phyloP scores from a whole-genome alignment of 2,113 vertebrate genomes.

The Mola mola region DNA sequence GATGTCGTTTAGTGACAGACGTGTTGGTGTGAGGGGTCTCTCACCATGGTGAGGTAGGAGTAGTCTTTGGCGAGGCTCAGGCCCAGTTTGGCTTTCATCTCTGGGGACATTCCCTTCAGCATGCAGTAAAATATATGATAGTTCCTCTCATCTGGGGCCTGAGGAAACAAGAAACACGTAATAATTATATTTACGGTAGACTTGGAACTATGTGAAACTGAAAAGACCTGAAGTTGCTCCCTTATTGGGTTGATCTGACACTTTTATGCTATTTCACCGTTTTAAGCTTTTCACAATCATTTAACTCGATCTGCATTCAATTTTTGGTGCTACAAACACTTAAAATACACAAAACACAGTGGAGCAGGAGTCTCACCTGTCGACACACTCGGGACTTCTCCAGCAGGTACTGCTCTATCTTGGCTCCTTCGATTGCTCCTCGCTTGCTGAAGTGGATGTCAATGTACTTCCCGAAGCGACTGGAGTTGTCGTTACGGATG shows the following conservation, averaged over 20 bases:
- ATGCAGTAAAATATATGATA: constrained; percentile 98
- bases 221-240: too few species aligned
- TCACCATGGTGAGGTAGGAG: constrained; percentile 94
- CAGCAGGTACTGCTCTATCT: constrained; percentile 81
- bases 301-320: too few species aligned
- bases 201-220: too few species aligned
- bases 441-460: constrained; percentile 80
- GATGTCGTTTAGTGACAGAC: too few species aligned
- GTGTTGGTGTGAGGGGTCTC: too few species aligned
- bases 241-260: too few species aligned
- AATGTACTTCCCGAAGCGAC: constrained; percentile 78
- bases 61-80: constrained; percentile 91
- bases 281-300: too few species aligned
- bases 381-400: constrained; percentile 79
- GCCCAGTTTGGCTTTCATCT: constrained; percentile 92
- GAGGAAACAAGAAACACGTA: not conserved
- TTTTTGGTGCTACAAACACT: too few species aligned
- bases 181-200: too few species aligned
- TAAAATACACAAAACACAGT: too few species aligned
- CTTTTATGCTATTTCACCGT: too few species aligned
- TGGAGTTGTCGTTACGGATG: constrained; percentile 80
- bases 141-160: constrained; percentile 95
- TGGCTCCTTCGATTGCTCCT: constrained; percentile 78
- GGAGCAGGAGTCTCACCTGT: constrained; percentile 74
- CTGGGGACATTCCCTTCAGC: constrained; percentile 91